Base-by-base conservation (phyloP, 2,888 invertebrate species). In the Limenitis camilla region DNA sequence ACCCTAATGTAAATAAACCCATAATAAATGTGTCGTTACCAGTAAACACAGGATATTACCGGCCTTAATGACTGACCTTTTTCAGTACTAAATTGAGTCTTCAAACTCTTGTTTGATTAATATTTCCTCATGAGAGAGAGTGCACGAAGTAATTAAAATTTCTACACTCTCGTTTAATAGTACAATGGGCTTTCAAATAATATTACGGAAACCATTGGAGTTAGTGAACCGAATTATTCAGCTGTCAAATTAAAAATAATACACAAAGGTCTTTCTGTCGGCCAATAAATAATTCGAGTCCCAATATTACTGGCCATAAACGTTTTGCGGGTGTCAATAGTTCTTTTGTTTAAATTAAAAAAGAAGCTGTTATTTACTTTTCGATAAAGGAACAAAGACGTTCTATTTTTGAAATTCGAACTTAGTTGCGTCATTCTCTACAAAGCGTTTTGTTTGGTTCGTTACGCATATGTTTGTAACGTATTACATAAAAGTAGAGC, bases 401-500 rank as follows among this genome's bases (percentile, higher is more conserved):
- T 79, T 76, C 80, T 80, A 81, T 83, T 78, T 82, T 78, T 65
- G 67, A 76, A 75, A 72, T 77, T 73, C 53, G 69, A 64, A 60
- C 71, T 71, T 66, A 61, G 72, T 81, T 77, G 76, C 81, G 78
- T 81, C 81, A 84, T 66, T 60, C 47, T 40, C 62, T 61, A 76
- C 78, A 79, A 76, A 76, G 77, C 69, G 65, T 72, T 72, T 71
- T 71, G 72, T 76, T 76, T 53, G 40, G 44, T 69, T 69, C 66
- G 66, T 65, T 65, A 66, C 66, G 68, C 71, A 69, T 65, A 67
- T 73, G 74, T 69, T 53, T 64, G 61, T 65, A 57, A 61, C 44
- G 33, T 40, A 35, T 44, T 51, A 59, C 53, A 53, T 30, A 47
- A 46, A 19, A 51, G 45, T 40, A 40, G 40, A 33, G 44, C 19